Conservation (phyloP, 2,797 vertebrate species). For the Cirrhinus molitorella region DNA sequence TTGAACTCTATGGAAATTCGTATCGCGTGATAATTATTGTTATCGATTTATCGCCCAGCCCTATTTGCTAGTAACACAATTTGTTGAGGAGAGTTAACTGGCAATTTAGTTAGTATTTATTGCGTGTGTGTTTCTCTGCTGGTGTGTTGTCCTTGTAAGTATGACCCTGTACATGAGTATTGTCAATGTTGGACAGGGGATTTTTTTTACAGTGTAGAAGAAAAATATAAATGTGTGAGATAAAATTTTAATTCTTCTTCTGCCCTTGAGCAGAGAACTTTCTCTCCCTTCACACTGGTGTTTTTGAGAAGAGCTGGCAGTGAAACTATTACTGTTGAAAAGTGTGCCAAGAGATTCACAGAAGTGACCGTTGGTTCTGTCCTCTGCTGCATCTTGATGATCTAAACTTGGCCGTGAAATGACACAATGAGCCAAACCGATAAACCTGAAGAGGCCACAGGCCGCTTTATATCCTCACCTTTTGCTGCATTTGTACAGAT, state of each 20-base stretch:
- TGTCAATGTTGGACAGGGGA: background rate
- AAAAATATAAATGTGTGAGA: background rate
- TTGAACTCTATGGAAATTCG: no score
- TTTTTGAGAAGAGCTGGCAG: conserved; percentile 21
- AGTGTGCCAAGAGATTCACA: background rate
- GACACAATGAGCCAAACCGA: background rate
- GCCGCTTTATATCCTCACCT: conserved; percentile 6
- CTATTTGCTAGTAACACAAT: no score
- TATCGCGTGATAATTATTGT: no score
- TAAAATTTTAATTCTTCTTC: background rate
- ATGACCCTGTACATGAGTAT: background rate
- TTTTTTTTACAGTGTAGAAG: background rate
- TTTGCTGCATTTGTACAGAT: conserved; percentile 11
- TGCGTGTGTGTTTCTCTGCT: background rate
- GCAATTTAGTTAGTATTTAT: background rate
- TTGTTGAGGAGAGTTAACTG: background rate
- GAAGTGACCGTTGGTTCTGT: background rate
- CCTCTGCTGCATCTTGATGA: background rate
- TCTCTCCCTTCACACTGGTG: background rate
- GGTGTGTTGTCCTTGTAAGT: background rate
- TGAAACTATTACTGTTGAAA: conserved; percentile 2
- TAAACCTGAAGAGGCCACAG: background rate
- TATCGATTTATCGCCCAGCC: no score
- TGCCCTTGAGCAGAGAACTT: background rate
- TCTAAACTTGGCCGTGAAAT: conserved; percentile 7